Evolutionary conservation across 2,113 vertebrate genomes (phyloP).

Genomic region (Ctenodactylus gundi): DNA sequence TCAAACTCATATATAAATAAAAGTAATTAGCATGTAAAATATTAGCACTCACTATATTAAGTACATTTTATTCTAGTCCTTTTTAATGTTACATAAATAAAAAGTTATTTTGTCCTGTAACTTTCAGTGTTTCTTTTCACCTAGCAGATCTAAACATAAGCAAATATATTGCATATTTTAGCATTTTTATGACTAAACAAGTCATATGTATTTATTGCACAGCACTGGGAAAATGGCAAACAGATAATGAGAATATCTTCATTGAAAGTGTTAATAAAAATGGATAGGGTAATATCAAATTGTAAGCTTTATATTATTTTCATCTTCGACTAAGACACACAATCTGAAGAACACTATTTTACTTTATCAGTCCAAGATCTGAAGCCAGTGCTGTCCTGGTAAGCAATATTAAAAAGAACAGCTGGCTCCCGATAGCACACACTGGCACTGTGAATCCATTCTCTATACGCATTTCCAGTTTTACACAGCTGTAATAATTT

Average conservation of each 20-base stretch:
- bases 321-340: neutral
- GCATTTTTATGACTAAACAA: conserved; percentile 10
- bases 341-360: neutral
- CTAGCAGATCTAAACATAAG: neutral
- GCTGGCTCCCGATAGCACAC: neutral
- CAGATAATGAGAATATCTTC: neutral
- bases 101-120: neutral
- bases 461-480: neutral
- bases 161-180: neutral
- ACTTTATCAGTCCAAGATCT: neutral
- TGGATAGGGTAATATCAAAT: neutral
- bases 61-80: neutral
- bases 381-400: neutral
- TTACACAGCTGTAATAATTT: neutral
- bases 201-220: neutral
- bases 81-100: neutral
- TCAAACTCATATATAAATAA: neutral
- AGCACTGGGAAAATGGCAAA: neutral
- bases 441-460: neutral
- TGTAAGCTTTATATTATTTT: neutral
- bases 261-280: conserved; percentile 31
- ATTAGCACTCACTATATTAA: neutral
- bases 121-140: neutral
- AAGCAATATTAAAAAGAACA: neutral
- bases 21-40: neutral